Evolutionary conservation across 2,113 vertebrate genomes (phyloP).

Genomic region (Himantopus leucocephalus): DNA sequence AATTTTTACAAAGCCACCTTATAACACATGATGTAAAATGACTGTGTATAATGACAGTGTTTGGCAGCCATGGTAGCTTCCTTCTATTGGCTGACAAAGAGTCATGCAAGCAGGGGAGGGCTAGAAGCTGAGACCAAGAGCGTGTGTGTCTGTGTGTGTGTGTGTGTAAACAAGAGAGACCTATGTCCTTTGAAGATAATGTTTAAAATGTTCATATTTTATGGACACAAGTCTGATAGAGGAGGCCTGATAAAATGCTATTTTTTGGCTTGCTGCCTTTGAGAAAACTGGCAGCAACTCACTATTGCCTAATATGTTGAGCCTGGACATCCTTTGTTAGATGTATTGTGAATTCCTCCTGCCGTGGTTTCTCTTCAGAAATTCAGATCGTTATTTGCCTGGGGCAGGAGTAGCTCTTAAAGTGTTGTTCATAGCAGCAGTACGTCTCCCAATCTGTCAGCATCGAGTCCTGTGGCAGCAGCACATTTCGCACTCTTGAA

Average conservation of each 20-base stretch:
- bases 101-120: neutral
- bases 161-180: neutral
- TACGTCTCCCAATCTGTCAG: slow-evolving; percentile 1
- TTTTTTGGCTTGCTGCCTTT: neutral
- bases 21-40: neutral
- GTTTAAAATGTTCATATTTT: neutral
- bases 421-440: slow-evolving; percentile 15
- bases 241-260: neutral
- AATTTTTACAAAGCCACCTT: neutral
- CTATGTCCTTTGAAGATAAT: neutral
- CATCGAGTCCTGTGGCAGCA: neutral
- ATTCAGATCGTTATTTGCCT: slow-evolving; percentile 9
- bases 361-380: neutral
- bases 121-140: neutral
- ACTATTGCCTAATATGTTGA: neutral
- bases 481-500: neutral
- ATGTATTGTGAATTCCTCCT: neutral
- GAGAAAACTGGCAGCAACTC: neutral
- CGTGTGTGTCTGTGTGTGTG: neutral
- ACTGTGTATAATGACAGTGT: neutral
- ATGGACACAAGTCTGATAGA: neutral
- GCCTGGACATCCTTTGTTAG: neutral
- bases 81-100: neutral
- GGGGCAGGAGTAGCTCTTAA: slow-evolving; percentile 13
- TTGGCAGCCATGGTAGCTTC: neutral